A percentile compares a stretch with the other conserved stretches of the same genome.
phyloP scores from a whole-genome alignment of 2,797 vertebrate species.

The Benthosema pterotum region DNA sequence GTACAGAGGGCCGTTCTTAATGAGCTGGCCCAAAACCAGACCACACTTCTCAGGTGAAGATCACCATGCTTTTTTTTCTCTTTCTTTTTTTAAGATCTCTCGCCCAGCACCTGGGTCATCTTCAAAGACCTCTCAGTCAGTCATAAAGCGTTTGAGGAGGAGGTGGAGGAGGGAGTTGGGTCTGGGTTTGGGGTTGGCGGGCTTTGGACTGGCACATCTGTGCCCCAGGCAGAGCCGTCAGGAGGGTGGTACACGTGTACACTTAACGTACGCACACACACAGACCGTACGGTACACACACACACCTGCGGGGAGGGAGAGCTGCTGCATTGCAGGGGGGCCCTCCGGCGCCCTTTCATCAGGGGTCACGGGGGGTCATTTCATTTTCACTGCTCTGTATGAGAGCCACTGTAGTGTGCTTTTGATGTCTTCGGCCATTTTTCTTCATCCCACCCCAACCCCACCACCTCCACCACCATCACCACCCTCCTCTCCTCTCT shows the following conservation, averaged over 20 bases:
- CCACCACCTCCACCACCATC: too few relatives aligned
- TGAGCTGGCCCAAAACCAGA: constrained; percentile 75
- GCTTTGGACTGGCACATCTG: constrained; percentile 37
- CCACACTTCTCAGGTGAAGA: constrained; percentile 83
- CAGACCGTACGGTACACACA: constrained; percentile 43
- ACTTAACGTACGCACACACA: too few relatives aligned
- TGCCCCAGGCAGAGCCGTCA: constrained; percentile 39
- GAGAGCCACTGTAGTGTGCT: constrained; percentile 28
- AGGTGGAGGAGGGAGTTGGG: constrained; percentile 4
- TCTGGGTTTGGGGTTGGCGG: too few relatives aligned
- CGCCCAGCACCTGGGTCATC: constrained; percentile 72
- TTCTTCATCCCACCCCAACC: too few relatives aligned
- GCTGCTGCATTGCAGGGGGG: constrained; percentile 40
- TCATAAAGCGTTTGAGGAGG: constrained; percentile 47
- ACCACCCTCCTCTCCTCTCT: too few relatives aligned
- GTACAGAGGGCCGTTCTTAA: constrained; percentile 77
- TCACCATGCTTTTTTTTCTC: constrained; percentile 68
- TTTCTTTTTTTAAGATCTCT: constrained; percentile 62
- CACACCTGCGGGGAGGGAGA: constrained; percentile 69
- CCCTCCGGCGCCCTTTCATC: constrained; percentile 44
- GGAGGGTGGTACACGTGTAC: constrained; percentile 47
- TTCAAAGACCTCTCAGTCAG: constrained; percentile 57
- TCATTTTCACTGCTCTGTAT: constrained; percentile 33
- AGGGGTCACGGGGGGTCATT: constrained; percentile 46
- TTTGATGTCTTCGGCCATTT: constrained; percentile 15